Base-by-base conservation (phyloP, 35 echinoderm and acorn worm species). In the Eucidaris tribuloides region DNA sequence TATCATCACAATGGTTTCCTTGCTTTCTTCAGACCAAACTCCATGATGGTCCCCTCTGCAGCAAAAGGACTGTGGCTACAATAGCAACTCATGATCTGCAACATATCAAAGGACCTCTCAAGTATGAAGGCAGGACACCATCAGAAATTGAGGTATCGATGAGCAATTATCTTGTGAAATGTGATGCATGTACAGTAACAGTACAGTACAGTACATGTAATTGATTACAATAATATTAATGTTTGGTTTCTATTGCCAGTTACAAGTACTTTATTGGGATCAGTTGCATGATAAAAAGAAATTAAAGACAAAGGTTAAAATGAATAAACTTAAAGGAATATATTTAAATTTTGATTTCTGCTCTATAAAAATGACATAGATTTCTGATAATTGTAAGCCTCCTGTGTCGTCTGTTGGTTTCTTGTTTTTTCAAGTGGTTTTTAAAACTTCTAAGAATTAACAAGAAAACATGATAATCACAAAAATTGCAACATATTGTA, bases 51-150 rank as follows among this genome's bases (percentile, higher is more conserved):
- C 85, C 89, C 13, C 48, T 99, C 15, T 93, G 96, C 78, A 83
- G 46, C 5, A 99, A 99, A 65, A 61, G 96, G 60, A 99, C 96
- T 19, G 82, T 62, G 23, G 96, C 96, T 40, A 99, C 96, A 34
- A 99, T 99, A 57, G 96, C 96, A 31, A 93, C 96, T 32, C 96
- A 99, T 79, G 90, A 93, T 58, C 64, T 90, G 35, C 59, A 55
- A 13, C 65, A 79, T 38, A 85, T 93, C 34, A 70, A 87, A 38
- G 71, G 64, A 44, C 96, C 96, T 15, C 60, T 99, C 30, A 55
- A 76, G 6, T 99, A 90, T 72, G 87, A 99, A 68, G 96, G 87
- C 58, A 84, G 70, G 59, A 28, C 36, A 22, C 94, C 94, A 30
- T 7, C 23, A 14, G 46, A 42, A 9, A 88, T 97, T 59, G 39